Percentiles rank a stretch among this genome's conserved stretches.
phyloP scores from a whole-genome alignment of 1,140 invertebrate species.

The Drosophila quadrilineata region DNA sequence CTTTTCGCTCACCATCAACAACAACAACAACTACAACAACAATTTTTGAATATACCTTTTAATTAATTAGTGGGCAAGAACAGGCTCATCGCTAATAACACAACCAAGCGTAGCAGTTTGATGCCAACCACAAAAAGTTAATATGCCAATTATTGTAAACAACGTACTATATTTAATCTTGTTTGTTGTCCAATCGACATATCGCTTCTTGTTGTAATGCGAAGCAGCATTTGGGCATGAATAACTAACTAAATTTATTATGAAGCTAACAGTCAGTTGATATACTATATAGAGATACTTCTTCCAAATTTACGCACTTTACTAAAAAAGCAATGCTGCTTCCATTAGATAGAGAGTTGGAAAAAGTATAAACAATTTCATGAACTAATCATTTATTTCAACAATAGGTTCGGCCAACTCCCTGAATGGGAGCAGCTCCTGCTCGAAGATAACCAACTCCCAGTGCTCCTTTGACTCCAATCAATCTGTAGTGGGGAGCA shows the following conservation, averaged over 20 bases:
- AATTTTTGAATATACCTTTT: constrained; percentile 49
- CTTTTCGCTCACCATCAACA: constrained; percentile 55
- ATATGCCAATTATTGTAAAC: constrained; percentile 67
- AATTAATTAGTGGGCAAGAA: constrained; percentile 59
- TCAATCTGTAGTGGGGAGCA: constrained; percentile 80
- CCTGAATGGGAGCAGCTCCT: constrained; percentile 79
- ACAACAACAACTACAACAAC: constrained; percentile 39
- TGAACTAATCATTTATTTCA: constrained; percentile 1
- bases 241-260: constrained; percentile 8
- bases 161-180: constrained; percentile 4
- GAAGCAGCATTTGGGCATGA: constrained; percentile 65
- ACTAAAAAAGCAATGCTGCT: constrained; percentile 53
- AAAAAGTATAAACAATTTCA: background rate
- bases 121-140: constrained; percentile 77
- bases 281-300: too few species aligned
- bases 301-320: constrained; percentile 29
- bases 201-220: constrained; percentile 40
- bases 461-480: constrained; percentile 79
- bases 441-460: constrained; percentile 77
- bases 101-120: constrained; percentile 74
- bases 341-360: constrained; percentile 41
- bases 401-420: constrained; percentile 79
- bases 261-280: background rate
- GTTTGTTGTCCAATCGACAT: constrained; percentile 35
- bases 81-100: constrained; percentile 75